phyloP scores from a whole-genome alignment of 2,888 invertebrate genomes.

The Cyaniris semiargus region DNA sequence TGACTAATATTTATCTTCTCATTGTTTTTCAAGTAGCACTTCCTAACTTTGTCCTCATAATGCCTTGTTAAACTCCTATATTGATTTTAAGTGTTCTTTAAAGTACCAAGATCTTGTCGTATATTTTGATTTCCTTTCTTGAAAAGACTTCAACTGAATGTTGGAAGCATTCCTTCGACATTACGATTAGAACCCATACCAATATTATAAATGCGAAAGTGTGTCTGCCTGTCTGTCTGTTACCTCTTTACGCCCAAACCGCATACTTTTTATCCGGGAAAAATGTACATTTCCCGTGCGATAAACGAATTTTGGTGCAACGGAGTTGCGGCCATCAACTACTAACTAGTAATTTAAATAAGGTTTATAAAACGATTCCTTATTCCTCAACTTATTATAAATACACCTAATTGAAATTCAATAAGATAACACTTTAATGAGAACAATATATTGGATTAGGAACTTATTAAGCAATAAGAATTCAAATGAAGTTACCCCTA shows the following conservation, averaged over 20 bases:
- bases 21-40: conserved; percentile 42
- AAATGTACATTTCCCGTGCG: too few species aligned
- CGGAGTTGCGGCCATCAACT: too few species aligned
- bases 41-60: neutral
- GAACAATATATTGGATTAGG: neutral
- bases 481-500: conserved; percentile 9
- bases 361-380: neutral
- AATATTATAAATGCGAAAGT: too few species aligned
- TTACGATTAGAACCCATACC: neutral
- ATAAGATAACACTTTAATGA: neutral
- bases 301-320: too few species aligned
- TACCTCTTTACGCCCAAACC: too few species aligned
- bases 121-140: too few species aligned
- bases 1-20: conserved; percentile 64
- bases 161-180: neutral
- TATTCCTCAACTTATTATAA: neutral
- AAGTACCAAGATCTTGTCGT: too few species aligned
- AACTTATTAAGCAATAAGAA: neutral
- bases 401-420: neutral
- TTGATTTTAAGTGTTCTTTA: neutral
- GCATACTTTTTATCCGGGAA: too few species aligned
- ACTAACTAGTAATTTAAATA: too few species aligned
- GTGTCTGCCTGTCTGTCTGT: too few species aligned
- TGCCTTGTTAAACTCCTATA: neutral
- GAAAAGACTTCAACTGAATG: neutral